phyloP scores from a whole-genome alignment of 2,797 vertebrate genomes.

The Muscicapa striata region DNA sequence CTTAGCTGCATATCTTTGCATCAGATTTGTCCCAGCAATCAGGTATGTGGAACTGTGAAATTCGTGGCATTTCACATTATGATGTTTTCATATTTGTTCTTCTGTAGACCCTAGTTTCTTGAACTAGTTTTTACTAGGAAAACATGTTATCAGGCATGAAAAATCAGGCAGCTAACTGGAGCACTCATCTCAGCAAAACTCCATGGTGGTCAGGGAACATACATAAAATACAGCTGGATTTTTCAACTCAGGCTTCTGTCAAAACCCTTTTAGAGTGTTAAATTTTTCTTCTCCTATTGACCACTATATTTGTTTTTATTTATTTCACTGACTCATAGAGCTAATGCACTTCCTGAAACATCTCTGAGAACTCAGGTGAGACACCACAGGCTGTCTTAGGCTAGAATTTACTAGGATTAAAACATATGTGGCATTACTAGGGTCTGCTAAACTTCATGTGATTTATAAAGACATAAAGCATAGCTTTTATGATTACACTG shows the following conservation, averaged over 20 bases:
- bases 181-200: not conserved
- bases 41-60: not conserved
- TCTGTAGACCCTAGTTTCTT: not conserved
- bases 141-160: not conserved
- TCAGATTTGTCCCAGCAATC: not conserved
- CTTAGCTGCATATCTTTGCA: not conserved
- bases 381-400: slow-evolving; percentile 27
- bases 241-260: not conserved
- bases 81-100: not conserved
- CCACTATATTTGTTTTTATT: not conserved
- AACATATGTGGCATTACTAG: slow-evolving; percentile 52
- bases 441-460: slow-evolving; percentile 59
- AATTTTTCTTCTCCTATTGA: not conserved
- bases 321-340: slow-evolving; percentile 14
- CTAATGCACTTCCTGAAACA: slow-evolving; percentile 12
- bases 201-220: not conserved
- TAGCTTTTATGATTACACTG: slow-evolving; percentile 69
- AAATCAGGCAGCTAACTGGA: not conserved
- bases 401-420: slow-evolving; percentile 68
- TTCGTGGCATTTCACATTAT: not conserved
- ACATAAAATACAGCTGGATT: not conserved
- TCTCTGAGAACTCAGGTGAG: slow-evolving; percentile 4
- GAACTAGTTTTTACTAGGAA: not conserved
- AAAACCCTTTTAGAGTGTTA: not conserved
- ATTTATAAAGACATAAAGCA: slow-evolving; percentile 75